phyloP scores from a whole-genome alignment of 2,888 invertebrate species.

The Rhabditoides inermis region DNA sequence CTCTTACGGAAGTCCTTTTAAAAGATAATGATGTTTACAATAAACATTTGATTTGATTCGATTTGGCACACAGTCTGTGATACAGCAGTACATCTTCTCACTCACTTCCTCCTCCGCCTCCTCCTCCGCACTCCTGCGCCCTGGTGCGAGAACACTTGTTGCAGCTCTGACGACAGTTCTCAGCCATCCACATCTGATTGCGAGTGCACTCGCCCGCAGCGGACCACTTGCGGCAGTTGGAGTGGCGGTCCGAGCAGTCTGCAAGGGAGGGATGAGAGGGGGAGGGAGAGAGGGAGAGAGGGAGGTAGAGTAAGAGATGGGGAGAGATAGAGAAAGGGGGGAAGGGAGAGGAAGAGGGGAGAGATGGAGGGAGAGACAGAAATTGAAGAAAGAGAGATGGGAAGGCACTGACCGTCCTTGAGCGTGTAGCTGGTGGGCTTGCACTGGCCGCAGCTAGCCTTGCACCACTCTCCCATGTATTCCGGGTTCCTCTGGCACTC shows the following conservation, averaged over 20 bases:
- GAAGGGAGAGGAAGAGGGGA: too few relatives aligned
- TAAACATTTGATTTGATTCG: too few relatives aligned
- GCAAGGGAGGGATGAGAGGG: neutral
- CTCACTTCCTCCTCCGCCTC: neutral
- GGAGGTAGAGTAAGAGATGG: neutral
- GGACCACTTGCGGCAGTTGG: slow-evolving; percentile 36
- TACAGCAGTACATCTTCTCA: too few relatives aligned
- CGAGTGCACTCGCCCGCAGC: slow-evolving; percentile 36
- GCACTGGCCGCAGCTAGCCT: slow-evolving; percentile 34
- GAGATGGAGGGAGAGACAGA: too few relatives aligned
- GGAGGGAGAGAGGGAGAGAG: neutral
- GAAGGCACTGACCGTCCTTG: too few relatives aligned
- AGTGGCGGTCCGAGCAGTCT: slow-evolving; percentile 45
- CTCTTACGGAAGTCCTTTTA: too few relatives aligned
- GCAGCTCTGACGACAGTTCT: slow-evolving; percentile 40
- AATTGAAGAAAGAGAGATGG: too few relatives aligned
- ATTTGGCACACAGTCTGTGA: too few relatives aligned
- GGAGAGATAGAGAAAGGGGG: neutral
- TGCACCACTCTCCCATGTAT: slow-evolving; percentile 43
- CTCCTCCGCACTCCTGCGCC: slow-evolving; percentile 30
- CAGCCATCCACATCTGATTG: slow-evolving; percentile 45
- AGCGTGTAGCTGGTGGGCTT: too few relatives aligned
- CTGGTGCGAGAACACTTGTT: slow-evolving; percentile 29
- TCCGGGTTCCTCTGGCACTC: slow-evolving; percentile 37
- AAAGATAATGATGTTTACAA: too few relatives aligned